Percentiles rank a stretch among this genome's conserved stretches.
Conservation (phyloP, 23 tunicate genomes). For the Trididemnum clinides region DNA sequence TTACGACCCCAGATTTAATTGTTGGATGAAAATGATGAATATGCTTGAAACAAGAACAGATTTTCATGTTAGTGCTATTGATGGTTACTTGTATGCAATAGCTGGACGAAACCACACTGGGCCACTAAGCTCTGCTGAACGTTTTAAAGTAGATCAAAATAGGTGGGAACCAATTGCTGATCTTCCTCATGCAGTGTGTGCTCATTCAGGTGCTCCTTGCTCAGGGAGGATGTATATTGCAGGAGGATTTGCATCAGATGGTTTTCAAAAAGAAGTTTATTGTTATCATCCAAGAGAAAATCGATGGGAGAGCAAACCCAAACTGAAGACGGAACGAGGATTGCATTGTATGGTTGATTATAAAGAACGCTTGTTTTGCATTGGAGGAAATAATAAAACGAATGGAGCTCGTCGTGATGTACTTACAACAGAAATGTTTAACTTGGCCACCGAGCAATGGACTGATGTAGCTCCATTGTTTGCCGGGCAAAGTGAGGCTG, state of each 20-base stretch:
- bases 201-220: constrained; percentile 97
- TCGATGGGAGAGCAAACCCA: constrained; percentile 95
- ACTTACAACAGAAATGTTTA: constrained; percentile 91
- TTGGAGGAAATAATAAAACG: constrained; percentile 98
- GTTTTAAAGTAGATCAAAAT: constrained; percentile 88
- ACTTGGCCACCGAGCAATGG: constrained; percentile 89
- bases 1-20: constrained; percentile 91
- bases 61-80: constrained; percentile 95
- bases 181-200: constrained; percentile 98
- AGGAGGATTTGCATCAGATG: constrained; percentile 99
- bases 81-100: constrained; percentile 95
- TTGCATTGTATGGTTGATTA: constrained; percentile 99
- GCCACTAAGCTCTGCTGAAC: constrained; percentile 91
- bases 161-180: constrained; percentile 94
- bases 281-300: constrained; percentile 93
- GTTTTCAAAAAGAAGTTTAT: constrained; percentile 94
- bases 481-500: constrained; percentile 99
- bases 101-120: constrained; percentile 98
- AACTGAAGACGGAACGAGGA: constrained; percentile 92
- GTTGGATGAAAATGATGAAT: constrained; percentile 85
- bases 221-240: constrained; percentile 88
- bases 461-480: constrained; percentile 98
- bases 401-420: constrained; percentile 92
- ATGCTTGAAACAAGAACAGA: constrained; percentile 96
- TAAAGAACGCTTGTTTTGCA: constrained; percentile 78